Base-by-base conservation (phyloP, 2,113 vertebrate species). In the Sturnus vulgaris region DNA sequence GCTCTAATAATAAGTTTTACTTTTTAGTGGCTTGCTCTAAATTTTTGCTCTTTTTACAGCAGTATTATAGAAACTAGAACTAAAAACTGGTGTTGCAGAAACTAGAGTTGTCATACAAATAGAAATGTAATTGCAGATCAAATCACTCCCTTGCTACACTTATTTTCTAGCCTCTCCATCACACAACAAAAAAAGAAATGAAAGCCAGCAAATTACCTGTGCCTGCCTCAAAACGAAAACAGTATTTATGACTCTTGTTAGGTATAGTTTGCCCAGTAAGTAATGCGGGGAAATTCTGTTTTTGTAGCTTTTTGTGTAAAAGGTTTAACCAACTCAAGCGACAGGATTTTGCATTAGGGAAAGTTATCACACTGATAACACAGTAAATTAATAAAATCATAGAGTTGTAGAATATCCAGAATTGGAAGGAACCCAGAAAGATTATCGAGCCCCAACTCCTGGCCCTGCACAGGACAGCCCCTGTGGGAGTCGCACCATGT, bases 391-490 rank as follows among this genome's bases (percentile, higher is more conserved):
- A 47, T 55, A 27, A 69, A 76, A 61, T 22, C 24, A 53, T 11
- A 25, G 20, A 40, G 6, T 39, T 1, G 5, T 22, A 40, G 71
- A 61, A 23, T 33, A 42, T 18, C 31, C 4, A 15, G 71, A 47
- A 22, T 35, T 76, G 47, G 35, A 83, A 63, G 15, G 18, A 23
- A 66, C 13, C 19, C 46, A 52, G 39, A 30, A 52, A 23, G 22
- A 63, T 16, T 12, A 23, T 33, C 0, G 1, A 49, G 25, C 30
- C 12, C 30, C 14, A 55, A 0, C 30, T 76, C n/a, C 63, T 47
- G 39, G 21, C 25, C 21, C 25, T 63, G n/a, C 44, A 39, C 17
- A 69, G 12, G 55, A 35, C 35, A 69, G n/a, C 13, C 33, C 10
- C 16, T 37, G 37, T 37, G 15, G 18, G n/a, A 76, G 22, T 55